Evolutionary conservation across 2,113 vertebrate species (phyloP).

Genomic region (Takifugu flavidus): DNA sequence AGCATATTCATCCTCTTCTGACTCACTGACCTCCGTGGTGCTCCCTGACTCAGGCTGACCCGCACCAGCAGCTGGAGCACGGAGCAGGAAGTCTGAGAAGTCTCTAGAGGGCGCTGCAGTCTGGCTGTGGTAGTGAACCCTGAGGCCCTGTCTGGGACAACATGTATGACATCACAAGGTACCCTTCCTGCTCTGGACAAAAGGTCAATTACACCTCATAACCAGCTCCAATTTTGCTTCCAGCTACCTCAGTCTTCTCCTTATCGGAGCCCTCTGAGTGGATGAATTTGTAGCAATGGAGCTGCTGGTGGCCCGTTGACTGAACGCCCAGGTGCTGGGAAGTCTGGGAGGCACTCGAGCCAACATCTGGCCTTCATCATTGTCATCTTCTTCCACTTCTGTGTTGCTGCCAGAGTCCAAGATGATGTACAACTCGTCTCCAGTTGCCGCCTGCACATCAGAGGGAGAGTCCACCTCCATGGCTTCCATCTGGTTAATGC

Average conservation of each 20-base stretch:
- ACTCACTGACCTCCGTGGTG: conserved; percentile 67
- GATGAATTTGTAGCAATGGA: background rate
- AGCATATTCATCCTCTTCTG: conserved; percentile 55
- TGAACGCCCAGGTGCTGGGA: conserved; percentile 66
- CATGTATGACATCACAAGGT: no score
- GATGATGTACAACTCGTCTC: conserved; percentile 14
- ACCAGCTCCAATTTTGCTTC: background rate
- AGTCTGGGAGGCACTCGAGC: conserved; percentile 20
- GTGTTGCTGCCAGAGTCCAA: conserved; percentile 51
- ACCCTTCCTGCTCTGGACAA: no score
- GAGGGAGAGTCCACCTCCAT: conserved; percentile 80
- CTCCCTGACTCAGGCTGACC: conserved; percentile 67
- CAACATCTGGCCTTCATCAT: background rate
- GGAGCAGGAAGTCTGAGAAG: conserved; percentile 52
- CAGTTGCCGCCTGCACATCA: conserved; percentile 7
- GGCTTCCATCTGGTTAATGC: conserved; percentile 74
- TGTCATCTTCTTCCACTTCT: conserved; percentile 49
- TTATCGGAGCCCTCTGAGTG: conserved; percentile 17
- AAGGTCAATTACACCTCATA: no score
- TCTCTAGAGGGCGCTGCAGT: conserved; percentile 72
- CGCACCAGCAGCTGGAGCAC: conserved; percentile 19
- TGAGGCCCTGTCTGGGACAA: conserved; percentile 56
- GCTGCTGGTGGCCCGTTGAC: conserved; percentile 42
- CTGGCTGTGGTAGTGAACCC: conserved; percentile 78
- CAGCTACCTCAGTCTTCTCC: conserved; percentile 59